Base-by-base conservation (phyloP, 35 echinoderm and acorn worm genomes). In the Apostichopus parvimensis region DNA sequence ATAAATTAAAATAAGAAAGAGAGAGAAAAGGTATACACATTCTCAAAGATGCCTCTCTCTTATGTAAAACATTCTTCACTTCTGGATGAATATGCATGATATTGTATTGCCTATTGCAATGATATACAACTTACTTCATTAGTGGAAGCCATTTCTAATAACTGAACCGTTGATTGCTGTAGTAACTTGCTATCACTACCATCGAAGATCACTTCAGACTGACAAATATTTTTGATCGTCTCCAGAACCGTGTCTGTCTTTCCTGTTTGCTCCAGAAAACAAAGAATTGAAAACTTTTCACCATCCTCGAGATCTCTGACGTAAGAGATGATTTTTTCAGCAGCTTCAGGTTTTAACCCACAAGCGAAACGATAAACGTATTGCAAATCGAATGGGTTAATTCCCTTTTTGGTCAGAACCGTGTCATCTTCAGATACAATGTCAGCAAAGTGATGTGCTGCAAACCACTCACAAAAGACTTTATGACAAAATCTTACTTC, bases 401-500 rank as follows among this genome's bases (percentile, higher is more conserved):
- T 5, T 8, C 12, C 4, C 5, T 6, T 58, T 4, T 20, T 6
- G 14, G 5, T 22, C 71, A 75, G 4, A 22, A 75, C 17, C 14
- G 71, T 18, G 15, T 18, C 17, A n/a, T 75, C 71, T 1, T n/a
- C 17, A 18, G 71, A 75, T 75, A 75, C 20, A 75, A 75, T 18
- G 6, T 75, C 52, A 18, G 54, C 81, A 9, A 84, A 17, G 20
- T 84, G 23, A 59, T 84, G 14, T 17, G 81, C 81, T 5, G 81
- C 81, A 22, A 59, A 84, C 81, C 81, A 84, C 22, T 84, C 81
- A 20, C 81, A 84, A 11, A 84, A 56, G 2, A 84, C 5, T 24
- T 84, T 84, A n/a, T 84, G 81, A 12, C 21, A 84, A 59, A 84
- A 84, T 12, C 81, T 23, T 0, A 84, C 81, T 2, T 84, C 56